Percentiles rank a stretch among this genome's conserved stretches.
Conservation (phyloP, 2,113 vertebrate species). For the Oenanthe melanoleuca region DNA sequence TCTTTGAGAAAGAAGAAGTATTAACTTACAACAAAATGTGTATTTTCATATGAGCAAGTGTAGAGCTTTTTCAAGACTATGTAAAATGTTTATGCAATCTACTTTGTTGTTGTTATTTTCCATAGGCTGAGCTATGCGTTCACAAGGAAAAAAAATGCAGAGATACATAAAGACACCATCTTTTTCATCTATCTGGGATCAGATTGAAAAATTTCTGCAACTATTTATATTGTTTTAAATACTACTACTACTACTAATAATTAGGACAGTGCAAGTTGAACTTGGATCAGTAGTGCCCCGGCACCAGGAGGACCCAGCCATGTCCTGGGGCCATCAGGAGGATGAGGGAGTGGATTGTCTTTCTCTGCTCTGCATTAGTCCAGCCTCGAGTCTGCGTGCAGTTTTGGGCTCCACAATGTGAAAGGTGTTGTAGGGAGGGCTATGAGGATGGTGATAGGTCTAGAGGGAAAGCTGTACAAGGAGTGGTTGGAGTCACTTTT, state of each 20-base stretch:
- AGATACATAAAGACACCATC: not conserved
- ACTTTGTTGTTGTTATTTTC: not conserved
- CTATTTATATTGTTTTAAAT: not conserved
- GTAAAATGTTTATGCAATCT: not conserved
- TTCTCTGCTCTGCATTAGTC: not conserved
- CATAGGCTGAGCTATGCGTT: accelerated
- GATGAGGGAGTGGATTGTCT: not conserved
- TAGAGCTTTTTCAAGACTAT: not conserved
- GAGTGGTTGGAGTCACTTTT: not conserved
- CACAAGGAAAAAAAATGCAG: not conserved
- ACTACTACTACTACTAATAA: not conserved
- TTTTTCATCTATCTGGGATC: not conserved
- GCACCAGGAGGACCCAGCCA: not conserved
- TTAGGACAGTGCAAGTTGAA: not conserved
- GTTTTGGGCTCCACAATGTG: no score
- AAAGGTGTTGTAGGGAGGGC: not conserved
- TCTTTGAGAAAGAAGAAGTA: not conserved
- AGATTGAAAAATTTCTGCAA: not conserved
- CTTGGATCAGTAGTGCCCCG: not conserved
- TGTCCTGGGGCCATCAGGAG: accelerated
- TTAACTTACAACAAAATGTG: not conserved
- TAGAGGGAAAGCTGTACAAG: not conserved
- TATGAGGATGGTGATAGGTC: not conserved
- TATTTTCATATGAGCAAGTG: not conserved
- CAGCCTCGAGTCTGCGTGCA: not conserved